Evolutionary conservation across 2,797 vertebrate genomes (phyloP).

Genomic region (Cottoperca gobio): DNA sequence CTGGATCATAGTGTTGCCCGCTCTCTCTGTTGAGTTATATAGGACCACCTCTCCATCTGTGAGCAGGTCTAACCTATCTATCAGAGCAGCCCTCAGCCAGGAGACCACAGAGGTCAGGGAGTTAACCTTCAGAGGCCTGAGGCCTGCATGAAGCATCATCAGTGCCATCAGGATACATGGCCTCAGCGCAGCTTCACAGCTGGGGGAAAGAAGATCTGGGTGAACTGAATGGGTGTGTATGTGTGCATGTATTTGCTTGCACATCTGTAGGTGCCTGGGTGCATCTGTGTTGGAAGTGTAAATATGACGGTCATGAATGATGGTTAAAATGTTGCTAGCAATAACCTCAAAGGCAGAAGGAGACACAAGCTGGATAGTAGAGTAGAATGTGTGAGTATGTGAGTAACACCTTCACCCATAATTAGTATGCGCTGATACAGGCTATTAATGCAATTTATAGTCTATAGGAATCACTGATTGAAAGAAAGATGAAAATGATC

Average conservation of each 20-base stretch:
- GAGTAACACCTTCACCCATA: neutral
- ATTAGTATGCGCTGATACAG: neutral
- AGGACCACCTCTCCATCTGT: neutral
- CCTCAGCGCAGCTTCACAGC: conserved; percentile 62
- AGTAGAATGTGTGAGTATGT: conserved; percentile 7
- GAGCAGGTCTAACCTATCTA: conserved; percentile 58
- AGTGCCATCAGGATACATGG: conserved; percentile 80
- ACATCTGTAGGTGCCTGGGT: conserved; percentile 61
- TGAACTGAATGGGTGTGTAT: conserved; percentile 38
- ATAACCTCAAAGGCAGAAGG: conserved; percentile 31
- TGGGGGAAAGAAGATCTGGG: conserved; percentile 52
- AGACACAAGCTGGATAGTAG: conserved; percentile 6
- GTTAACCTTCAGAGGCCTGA: conserved; percentile 77
- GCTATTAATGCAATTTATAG: neutral
- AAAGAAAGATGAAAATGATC: neutral
- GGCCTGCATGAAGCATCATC: conserved; percentile 77
- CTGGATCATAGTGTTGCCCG: neutral
- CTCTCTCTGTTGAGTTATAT: neutral
- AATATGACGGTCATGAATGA: conserved; percentile 49
- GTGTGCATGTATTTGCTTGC: conserved; percentile 43
- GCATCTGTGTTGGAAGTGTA: conserved; percentile 49
- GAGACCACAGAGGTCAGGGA: conserved; percentile 63
- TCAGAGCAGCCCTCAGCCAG: conserved; percentile 52
- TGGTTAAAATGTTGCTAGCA: conserved; percentile 29
- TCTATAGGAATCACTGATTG: neutral